phyloP scores from a whole-genome alignment of 2,113 vertebrate species.

The Loxodonta africana region DNA sequence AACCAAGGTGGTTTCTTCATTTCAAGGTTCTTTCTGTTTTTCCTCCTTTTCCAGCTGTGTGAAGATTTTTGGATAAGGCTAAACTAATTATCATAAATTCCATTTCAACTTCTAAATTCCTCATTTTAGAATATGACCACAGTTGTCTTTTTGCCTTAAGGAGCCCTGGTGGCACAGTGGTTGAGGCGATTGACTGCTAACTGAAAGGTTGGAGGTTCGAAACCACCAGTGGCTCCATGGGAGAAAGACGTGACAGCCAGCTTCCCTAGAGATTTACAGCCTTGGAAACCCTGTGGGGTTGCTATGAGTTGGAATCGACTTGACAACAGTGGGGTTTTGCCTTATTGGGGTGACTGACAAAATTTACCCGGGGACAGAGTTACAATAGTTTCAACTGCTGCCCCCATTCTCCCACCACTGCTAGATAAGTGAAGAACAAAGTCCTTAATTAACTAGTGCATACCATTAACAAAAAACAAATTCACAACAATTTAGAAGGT shows the following conservation, averaged over 20 bases:
- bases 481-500: background rate
- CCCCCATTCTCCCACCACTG: background rate
- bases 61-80: background rate
- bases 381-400: background rate
- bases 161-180: too few relatives aligned
- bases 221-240: too few relatives aligned
- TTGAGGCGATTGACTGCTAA: too few relatives aligned
- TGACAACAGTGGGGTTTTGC: background rate
- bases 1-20: background rate
- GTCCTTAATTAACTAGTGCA: slow-evolving; percentile 16
- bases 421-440: background rate
- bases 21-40: background rate
- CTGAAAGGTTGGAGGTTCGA: too few relatives aligned
- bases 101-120: slow-evolving; percentile 43
- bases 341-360: background rate
- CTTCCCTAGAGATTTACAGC: too few relatives aligned
- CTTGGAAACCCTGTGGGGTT: too few relatives aligned
- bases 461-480: slow-evolving; percentile 2
- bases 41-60: background rate
- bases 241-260: too few relatives aligned
- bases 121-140: background rate
- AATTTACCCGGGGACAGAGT: background rate
- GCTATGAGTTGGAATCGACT: too few relatives aligned
- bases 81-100: slow-evolving; percentile 43
- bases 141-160: background rate